A percentile compares a stretch with the other conserved stretches of the same genome.
phyloP scores from a whole-genome alignment of 1,140 invertebrate genomes.

The Drosophila simulans region DNA sequence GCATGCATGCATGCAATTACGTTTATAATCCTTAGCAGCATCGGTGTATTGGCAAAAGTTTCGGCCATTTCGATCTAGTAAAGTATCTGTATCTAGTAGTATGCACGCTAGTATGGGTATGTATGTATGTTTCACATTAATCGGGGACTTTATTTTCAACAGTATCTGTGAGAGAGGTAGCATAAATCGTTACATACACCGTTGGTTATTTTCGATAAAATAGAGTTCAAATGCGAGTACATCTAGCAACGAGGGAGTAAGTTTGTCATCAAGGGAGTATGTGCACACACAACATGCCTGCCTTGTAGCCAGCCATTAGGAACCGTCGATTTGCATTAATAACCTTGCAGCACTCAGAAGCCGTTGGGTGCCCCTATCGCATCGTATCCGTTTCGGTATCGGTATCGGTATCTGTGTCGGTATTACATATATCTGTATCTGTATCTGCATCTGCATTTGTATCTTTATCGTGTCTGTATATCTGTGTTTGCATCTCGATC shows the following conservation, averaged over 20 bases:
- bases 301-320: conserved; percentile 75
- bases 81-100: background rate
- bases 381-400: background rate
- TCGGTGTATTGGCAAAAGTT: conserved; percentile 2
- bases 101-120: too few relatives aligned
- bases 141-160: conserved; percentile 31
- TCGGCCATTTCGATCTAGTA: conserved; percentile 15
- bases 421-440: background rate
- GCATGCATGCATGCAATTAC: conserved; percentile 49
- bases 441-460: conserved; percentile 19
- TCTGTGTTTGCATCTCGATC: conserved; percentile 16
- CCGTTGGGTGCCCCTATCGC: conserved; percentile 30
- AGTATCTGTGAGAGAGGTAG: conserved; percentile 74
- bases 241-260: conserved; percentile 42
- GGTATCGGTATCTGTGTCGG: conserved; percentile 23
- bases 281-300: conserved; percentile 77
- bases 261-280: conserved; percentile 59
- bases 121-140: conserved; percentile 4
- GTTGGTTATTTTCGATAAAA: conserved; percentile 53
- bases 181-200: conserved; percentile 67
- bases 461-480: conserved; percentile 35
- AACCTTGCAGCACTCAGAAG: conserved; percentile 49
- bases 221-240: conserved; percentile 59
- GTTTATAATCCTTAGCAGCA: conserved; percentile 24
- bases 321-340: conserved; percentile 78